Evolutionary conservation across 2,888 invertebrate genomes (phyloP).

Genomic region (Dichetophora obliterata): DNA sequence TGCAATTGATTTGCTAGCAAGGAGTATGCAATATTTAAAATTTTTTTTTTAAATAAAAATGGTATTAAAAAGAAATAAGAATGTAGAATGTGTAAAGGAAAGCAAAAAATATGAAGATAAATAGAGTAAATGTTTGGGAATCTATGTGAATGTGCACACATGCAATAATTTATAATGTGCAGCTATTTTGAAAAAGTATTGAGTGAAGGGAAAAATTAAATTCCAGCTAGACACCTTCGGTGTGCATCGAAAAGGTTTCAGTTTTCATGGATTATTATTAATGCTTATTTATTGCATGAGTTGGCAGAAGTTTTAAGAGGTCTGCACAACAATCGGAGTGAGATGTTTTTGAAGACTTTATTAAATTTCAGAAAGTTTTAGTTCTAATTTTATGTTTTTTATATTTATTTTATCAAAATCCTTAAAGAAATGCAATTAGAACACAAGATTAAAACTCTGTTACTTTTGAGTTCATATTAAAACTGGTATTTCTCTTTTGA

Average conservation of each 20-base stretch:
- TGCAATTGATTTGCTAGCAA: conserved; percentile 25
- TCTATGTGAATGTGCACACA: not conserved
- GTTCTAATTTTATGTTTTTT: too few relatives aligned
- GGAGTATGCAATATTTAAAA: conserved; percentile 11
- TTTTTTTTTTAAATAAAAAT: not conserved
- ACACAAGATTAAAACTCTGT: too few relatives aligned
- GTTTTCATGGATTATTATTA: not conserved
- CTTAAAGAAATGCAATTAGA: too few relatives aligned
- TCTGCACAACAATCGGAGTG: too few relatives aligned
- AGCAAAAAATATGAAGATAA: not conserved
- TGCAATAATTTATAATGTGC: not conserved
- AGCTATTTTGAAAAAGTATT: not conserved
- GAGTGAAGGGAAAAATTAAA: not conserved
- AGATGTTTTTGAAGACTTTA: too few relatives aligned
- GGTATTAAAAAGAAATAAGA: not conserved
- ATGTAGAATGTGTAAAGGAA: not conserved
- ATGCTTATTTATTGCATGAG: not conserved
- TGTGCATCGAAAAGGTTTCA: not conserved
- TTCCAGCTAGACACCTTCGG: not conserved
- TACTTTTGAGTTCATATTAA: too few relatives aligned
- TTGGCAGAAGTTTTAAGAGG: too few relatives aligned
- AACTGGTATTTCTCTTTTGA: too few relatives aligned
- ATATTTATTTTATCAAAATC: too few relatives aligned
- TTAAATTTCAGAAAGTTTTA: too few relatives aligned
- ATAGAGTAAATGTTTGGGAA: not conserved